Percentiles rank a stretch among this genome's conserved stretches.
Conservation (phyloP, 2,797 vertebrate genomes). For the Odontamblyopus lacepedii region DNA sequence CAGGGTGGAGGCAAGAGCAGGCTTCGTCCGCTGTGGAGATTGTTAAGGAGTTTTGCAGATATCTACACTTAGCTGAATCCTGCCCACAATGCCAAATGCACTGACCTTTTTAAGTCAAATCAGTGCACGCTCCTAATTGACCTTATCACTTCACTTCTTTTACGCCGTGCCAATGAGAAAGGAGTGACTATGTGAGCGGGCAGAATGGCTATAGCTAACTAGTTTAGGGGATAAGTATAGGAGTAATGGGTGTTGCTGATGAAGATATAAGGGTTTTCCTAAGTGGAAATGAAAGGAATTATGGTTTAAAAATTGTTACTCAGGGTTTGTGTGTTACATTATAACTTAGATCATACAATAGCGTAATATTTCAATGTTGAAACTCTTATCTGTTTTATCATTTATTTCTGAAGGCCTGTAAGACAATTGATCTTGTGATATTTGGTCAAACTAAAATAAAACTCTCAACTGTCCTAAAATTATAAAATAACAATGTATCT, state of each 20-base stretch:
- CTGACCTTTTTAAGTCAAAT: constrained; percentile 72
- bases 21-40: constrained; percentile 55
- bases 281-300: no score
- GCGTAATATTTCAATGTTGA: no score
- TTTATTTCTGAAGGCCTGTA: no score
- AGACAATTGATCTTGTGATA: no score
- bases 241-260: not conserved
- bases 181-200: constrained; percentile 1
- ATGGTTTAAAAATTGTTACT: no score
- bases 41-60: constrained; percentile 68
- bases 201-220: not conserved
- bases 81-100: constrained; percentile 54
- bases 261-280: no score
- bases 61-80: constrained; percentile 42
- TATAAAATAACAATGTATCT: no score
- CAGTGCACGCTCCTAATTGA: constrained; percentile 56
- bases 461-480: no score
- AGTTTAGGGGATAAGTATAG: not conserved
- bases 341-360: no score
- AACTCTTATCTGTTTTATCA: no score
- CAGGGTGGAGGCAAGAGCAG: constrained; percentile 67
- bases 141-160: constrained; percentile 34
- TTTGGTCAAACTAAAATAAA: no score
- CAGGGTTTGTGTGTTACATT: no score
- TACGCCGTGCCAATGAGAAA: constrained; percentile 9